These are phyloP conservation scores for Egretta garzetta DNA, from an alignment of 2,113 vertebrate genomes.

Conservation along the genomic window DNA sequence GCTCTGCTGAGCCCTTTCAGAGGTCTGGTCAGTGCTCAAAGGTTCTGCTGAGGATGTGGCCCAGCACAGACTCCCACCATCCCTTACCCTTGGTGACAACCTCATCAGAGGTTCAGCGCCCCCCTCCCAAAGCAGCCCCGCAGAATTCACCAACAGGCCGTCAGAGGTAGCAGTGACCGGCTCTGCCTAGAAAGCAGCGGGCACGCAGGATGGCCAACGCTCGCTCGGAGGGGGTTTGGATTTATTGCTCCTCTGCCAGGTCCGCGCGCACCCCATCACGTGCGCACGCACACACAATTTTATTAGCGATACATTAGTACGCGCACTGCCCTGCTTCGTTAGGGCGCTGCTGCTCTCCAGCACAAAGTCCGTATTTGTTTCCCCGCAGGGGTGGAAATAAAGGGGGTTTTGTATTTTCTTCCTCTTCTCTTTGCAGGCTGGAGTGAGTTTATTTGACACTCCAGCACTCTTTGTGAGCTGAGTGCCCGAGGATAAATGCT, in stretches of 20 bases:
- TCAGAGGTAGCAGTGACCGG: fast-evolving
- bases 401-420: slow-evolving; percentile 87
- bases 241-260: background rate
- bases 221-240: background rate
- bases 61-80: fast-evolving
- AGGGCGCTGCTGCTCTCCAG: slow-evolving; percentile 77
- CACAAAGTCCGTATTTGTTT: slow-evolving; percentile 90
- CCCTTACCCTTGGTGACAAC: background rate
- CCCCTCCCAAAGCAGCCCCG: background rate
- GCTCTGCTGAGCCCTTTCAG: background rate
- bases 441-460: slow-evolving; percentile 94
- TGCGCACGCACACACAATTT: background rate
- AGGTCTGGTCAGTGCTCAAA: fast-evolving
- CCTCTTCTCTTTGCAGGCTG: slow-evolving; percentile 73
- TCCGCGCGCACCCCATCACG: background rate
- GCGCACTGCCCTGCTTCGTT: slow-evolving; percentile 68
- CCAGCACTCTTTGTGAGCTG: slow-evolving; percentile 88
- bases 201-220: fast-evolving
- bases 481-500: slow-evolving; percentile 91
- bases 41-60: background rate
- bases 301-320: background rate
- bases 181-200: background rate
- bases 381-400: slow-evolving; percentile 86
- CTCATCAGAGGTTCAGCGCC: background rate
- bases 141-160: fast-evolving